Conservation (phyloP, 1,140 invertebrate genomes). For the Conus ventricosus region DNA sequence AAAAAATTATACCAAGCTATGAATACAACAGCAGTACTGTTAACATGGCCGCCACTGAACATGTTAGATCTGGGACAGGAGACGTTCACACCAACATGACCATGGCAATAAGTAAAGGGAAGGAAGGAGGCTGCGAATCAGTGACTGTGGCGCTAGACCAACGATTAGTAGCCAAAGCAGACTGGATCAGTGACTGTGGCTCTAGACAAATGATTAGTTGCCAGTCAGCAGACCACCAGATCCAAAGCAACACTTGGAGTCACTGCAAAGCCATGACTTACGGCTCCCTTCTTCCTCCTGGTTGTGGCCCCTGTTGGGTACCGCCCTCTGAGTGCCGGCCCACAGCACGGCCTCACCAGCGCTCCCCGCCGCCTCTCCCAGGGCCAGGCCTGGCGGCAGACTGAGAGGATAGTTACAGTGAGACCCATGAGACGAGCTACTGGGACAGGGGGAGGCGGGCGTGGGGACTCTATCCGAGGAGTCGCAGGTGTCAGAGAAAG, state of each 20-base stretch:
- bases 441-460: conserved; percentile 69
- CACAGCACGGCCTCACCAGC: conserved; percentile 61
- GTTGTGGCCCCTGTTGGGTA: conserved; percentile 58
- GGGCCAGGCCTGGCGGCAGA: conserved; percentile 44
- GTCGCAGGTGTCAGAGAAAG: conserved; percentile 60
- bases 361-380: conserved; percentile 36
- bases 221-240: background rate
- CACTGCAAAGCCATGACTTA: conserved; percentile 52
- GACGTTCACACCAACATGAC: too few species aligned
- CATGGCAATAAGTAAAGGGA: too few species aligned
- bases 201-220: too few species aligned
- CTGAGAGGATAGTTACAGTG: conserved; percentile 71
- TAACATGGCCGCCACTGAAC: too few species aligned
- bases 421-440: conserved; percentile 68
- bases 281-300: conserved; percentile 66
- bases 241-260: background rate
- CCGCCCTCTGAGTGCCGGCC: conserved; percentile 66
- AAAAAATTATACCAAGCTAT: too few species aligned
- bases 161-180: too few species aligned
- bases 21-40: too few species aligned
- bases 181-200: too few species aligned
- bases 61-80: too few species aligned
- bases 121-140: too few species aligned
- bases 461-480: conserved; percentile 29
- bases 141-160: too few species aligned